These are phyloP conservation scores for Morpho achilles DNA, from an alignment of 2,888 invertebrate genomes.

Conservation along the genomic window DNA sequence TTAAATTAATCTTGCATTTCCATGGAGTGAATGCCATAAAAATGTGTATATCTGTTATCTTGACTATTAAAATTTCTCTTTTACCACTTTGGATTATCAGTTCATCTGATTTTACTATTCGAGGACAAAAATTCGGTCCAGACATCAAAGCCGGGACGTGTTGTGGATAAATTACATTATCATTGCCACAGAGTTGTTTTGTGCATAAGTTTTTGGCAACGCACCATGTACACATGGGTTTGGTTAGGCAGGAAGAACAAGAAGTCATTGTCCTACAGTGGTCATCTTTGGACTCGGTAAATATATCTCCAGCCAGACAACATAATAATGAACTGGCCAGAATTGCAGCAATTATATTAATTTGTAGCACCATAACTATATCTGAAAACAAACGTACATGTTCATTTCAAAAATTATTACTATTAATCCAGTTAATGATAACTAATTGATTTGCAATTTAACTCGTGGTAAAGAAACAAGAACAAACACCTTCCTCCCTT, in stretches of 20 bases:
- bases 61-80: constrained; percentile 43
- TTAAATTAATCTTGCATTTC: constrained; percentile 49
- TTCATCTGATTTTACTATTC: constrained; percentile 42
- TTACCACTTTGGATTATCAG: constrained; percentile 47
- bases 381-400: constrained; percentile 4
- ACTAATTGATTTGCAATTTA: too few species aligned
- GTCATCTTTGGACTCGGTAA: constrained; percentile 26
- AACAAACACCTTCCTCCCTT: too few species aligned
- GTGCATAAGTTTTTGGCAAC: constrained; percentile 62
- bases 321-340: constrained; percentile 15
- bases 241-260: constrained; percentile 48
- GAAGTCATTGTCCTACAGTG: constrained; percentile 37
- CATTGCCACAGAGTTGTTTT: constrained; percentile 55
- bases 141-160: constrained; percentile 50
- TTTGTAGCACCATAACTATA: constrained; percentile 5
- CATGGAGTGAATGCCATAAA: constrained; percentile 66
- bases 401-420: too few species aligned
- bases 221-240: constrained; percentile 55
- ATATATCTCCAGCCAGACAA: constrained; percentile 26
- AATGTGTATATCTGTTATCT: constrained; percentile 59
- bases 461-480: too few species aligned
- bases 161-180: constrained; percentile 57
- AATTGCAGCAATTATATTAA: constrained; percentile 7
- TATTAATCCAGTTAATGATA: too few species aligned
- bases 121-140: constrained; percentile 56